Evolutionary conservation across 2,888 invertebrate species (phyloP), one percentile per base, ranked within the genome.

Genomic region (Notodonta dromedarius): DNA sequence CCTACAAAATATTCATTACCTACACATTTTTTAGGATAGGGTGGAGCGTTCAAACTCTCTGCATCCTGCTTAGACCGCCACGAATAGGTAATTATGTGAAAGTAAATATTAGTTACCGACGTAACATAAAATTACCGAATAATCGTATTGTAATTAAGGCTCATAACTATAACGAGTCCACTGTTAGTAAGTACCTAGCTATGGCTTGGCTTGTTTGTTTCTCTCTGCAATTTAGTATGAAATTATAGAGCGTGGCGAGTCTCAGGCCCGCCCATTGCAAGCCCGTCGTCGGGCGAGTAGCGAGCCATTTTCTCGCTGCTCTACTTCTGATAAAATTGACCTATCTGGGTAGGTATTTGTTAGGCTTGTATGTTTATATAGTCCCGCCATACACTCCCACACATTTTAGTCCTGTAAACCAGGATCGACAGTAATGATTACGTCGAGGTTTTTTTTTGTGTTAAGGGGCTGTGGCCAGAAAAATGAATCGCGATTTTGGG

Each of bases 191-290:
- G 24, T 24, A 24, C 24, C 24, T 24, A 24, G 24, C 24, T 50
- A 72, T 63, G 66, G 42, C 42, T 42, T 69, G 68, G 59, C 59
- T 69, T 81, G 81, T 81, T 81, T 80, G 81, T 81, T 81, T 80
- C 76, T 78, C 69, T 73, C 73, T 63, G 75, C 71, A 80, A 80
- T 79, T 78, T 74, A 67, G 65, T 69, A 58, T 54, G 58, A 79
- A 80, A 81, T 81, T 81, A 81, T 69, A 79, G 76, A 74, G 71
- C 68, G 57, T 63, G 56, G 48, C 59, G 59, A 16, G 59, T 39
- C 56, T 50, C 56, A 24, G 50, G 39, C 40, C 16, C 70, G 70
- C 69, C 70, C 65, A 71, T 76, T 73, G 73, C 61, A 68, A 69
- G 63, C 58, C 53, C 39, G 24, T 24, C 24, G 24, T 24, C 24